These are phyloP conservation scores for Zeus faber DNA, from an alignment of 2,113 vertebrate genomes.

Conservation along the genomic window DNA sequence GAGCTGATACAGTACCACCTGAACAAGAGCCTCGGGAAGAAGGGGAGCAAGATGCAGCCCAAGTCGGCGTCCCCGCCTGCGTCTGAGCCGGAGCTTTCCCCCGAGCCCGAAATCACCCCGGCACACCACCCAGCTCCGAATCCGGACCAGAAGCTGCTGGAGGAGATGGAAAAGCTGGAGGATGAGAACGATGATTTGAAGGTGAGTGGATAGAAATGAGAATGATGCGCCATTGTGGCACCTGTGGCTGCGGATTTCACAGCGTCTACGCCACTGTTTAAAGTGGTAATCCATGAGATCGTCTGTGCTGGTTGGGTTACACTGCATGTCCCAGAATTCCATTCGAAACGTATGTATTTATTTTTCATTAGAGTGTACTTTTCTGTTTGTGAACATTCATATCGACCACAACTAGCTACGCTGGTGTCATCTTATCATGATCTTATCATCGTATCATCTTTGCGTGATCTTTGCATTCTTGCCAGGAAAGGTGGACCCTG, in stretches of 20 bases:
- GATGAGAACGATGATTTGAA: slow-evolving; percentile 93
- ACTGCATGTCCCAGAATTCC: too few relatives aligned
- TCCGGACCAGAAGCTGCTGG: slow-evolving; percentile 77
- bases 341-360: too few relatives aligned
- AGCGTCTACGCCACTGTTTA: background rate
- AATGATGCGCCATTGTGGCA: slow-evolving; percentile 17
- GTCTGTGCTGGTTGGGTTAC: too few relatives aligned
- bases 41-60: slow-evolving; percentile 73
- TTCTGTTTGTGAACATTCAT: too few relatives aligned
- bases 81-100: slow-evolving; percentile 67
- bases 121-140: slow-evolving; percentile 35
- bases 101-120: slow-evolving; percentile 41
- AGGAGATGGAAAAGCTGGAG: slow-evolving; percentile 86
- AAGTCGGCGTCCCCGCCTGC: slow-evolving; percentile 60
- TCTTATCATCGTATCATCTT: too few relatives aligned
- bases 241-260: slow-evolving; percentile 31
- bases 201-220: slow-evolving; percentile 66
- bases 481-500: too few relatives aligned
- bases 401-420: too few relatives aligned
- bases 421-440: too few relatives aligned
- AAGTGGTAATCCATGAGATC: too few relatives aligned
- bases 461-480: too few relatives aligned
- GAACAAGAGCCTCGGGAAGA: slow-evolving; percentile 85
- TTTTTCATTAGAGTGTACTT: too few relatives aligned
- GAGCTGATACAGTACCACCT: slow-evolving; percentile 94